Base-by-base conservation (phyloP, 64 coral and sea anemone genomes). In the Montipora foliosa region DNA sequence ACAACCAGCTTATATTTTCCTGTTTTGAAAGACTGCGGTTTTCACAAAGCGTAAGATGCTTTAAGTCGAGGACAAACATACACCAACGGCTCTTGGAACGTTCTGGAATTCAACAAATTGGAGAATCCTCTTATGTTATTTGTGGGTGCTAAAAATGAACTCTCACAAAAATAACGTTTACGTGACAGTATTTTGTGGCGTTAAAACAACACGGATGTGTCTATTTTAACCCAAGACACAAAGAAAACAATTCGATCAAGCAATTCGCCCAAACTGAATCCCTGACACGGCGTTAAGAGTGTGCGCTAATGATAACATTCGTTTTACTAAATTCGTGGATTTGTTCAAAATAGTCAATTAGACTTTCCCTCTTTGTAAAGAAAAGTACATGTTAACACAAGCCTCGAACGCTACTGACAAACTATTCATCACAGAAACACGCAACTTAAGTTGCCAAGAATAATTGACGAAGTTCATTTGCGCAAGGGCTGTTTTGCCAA, bases 51-150 rank as follows among this genome's bases (percentile, higher is more conserved):
- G 15, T 14, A 82, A 69, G 81, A 68, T 48, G 45, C 14, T 29
- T 6, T 15, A 14, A 69, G 81, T 67, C 61, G 44, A 20, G 4
- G 64, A 44, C 11, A 20, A 47, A 69, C 14, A 68, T 44, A 3
- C 10, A 60, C 62, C 47, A 67, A 15, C 0, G 4, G 37, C 37
- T 37, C 37, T 37, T 37, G 37, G 60, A 84, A 68, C 5, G 24
- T 69, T 69, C 62, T 66, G 47, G 62, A 69, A 61, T 44, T 6
- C 8, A 6, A 20, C 44, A 16, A 9, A 46, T 1, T 3, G 5
- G 51, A 11, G 44, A 84, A 70, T 84, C 60, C 24, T n/a, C 19
- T 84, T 84, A 68, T n/a, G 16, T n/a, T 24, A 13, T 19, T 86
- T 49, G 6, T 49, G 44, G 4, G 58, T 1, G 14, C 47, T 49